Evolutionary conservation across 1,140 invertebrate species (phyloP), one percentile per base, ranked within the genome.

Genomic region (Brachionus rubens): DNA sequence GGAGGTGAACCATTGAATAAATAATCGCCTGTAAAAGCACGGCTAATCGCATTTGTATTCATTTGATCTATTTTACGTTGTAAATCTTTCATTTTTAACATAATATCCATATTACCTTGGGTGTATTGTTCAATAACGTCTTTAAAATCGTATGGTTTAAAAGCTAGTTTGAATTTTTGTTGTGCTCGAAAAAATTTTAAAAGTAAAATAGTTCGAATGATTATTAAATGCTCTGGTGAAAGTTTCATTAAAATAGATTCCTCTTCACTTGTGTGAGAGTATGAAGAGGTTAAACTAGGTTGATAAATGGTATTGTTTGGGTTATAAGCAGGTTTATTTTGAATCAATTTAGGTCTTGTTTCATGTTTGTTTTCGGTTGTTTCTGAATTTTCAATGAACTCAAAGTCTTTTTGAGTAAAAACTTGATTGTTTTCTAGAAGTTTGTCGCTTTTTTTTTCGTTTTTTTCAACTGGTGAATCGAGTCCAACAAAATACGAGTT

Each of bases 61-160:
- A 72, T 50, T 72, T 72, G 68, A n/a, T 72, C 68, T 28, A 72
- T 54, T 72, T 72, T 72, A 14, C 68, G 41, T 24, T 72, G 68
- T 24, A 72, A 72, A n/a, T 72, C 68, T 33, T 72, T 72, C 46
- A 72, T 72, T 50, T 72, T 72, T 7, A 54, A 6, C 46, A 72
- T 50, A 50, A 72, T 54, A 19, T 72, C 68, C 68, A 72, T 48
- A 50, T 72, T 72, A 4, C 68, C 68, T 54, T 72, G 68, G 9
- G 68, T 72, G 19, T 72, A 72, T n/a, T 72, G 68, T 41, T 72
- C 68, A 48, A 72, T 48, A 2, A 72, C 50, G 12, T 72, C 68
- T 14, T 72, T 72, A 26, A 72, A 72, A 54, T 72, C 68, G 10
- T 72, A 72, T 1, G 68, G 68, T 14, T 72, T 72, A 26, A 72